Evolutionary conservation across 2,888 invertebrate species (phyloP).

Genomic region (Scaptomyza flava): DNA sequence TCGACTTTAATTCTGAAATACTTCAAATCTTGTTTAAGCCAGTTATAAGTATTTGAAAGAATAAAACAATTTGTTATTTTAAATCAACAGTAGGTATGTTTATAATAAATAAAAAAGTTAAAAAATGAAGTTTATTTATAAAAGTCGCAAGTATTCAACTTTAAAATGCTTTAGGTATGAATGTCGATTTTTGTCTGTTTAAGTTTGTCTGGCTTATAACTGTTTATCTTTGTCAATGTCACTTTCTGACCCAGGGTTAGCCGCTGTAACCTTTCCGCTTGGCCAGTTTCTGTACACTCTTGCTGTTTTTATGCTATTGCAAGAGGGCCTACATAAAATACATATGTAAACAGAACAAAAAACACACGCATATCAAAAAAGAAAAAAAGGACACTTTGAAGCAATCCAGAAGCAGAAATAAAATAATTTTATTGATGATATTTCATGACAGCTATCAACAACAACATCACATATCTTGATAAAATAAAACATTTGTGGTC

Average conservation of each 20-base stretch:
- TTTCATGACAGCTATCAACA: not conserved
- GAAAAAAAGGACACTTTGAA: conserved; percentile 14
- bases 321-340: not conserved
- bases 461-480: too few relatives aligned
- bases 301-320: not conserved
- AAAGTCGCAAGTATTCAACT: too few relatives aligned
- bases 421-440: conserved; percentile 1
- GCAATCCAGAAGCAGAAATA: conserved; percentile 26
- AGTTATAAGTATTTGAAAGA: too few relatives aligned
- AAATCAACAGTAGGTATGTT: too few relatives aligned
- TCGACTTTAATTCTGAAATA: too few relatives aligned
- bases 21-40: too few relatives aligned
- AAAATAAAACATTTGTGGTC: conserved; percentile 33
- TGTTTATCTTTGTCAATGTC: conserved; percentile 48
- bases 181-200: not conserved
- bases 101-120: too few relatives aligned
- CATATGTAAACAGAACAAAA: conserved; percentile 1
- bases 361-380: conserved; percentile 33
- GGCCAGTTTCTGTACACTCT: conserved; percentile 19
- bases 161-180: not conserved
- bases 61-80: too few relatives aligned
- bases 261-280: conserved; percentile 61
- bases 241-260: conserved; percentile 14
- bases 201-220: conserved; percentile 15
- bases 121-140: too few relatives aligned